Percentiles rank a stretch among this genome's conserved stretches.
Conservation (phyloP, 2,797 vertebrate genomes). For the Sphenodon punctatus region DNA sequence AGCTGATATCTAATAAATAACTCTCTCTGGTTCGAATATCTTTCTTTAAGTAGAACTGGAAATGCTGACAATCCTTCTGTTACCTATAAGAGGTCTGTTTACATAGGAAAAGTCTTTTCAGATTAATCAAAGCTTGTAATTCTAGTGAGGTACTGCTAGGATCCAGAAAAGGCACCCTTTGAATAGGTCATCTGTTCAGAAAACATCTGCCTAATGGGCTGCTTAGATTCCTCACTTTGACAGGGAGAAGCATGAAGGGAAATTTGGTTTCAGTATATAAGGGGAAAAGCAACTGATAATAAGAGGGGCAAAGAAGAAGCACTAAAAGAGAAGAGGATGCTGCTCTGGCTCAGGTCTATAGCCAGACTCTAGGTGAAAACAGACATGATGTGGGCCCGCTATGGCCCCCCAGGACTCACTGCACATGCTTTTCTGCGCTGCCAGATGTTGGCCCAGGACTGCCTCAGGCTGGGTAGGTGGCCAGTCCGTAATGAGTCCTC, state of each 20-base stretch:
- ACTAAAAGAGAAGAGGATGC: neutral
- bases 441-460: no score
- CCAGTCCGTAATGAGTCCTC: no score
- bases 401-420: no score
- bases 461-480: no score
- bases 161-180: neutral
- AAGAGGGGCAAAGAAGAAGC: neutral
- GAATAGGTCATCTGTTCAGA: neutral
- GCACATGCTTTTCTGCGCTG: no score
- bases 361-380: no score
- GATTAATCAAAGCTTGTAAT: neutral
- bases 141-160: neutral
- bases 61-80: neutral
- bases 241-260: neutral
- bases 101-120: neutral
- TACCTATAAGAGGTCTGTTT: neutral
- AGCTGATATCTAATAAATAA: neutral
- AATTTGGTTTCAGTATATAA: neutral
- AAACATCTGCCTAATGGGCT: neutral
- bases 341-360: neutral
- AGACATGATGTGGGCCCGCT: no score
- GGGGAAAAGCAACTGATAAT: neutral
- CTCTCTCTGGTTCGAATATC: neutral
- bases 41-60: neutral
- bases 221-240: neutral